phyloP scores from a whole-genome alignment of 2,888 invertebrate species.

The Enchytraeus crypticus region DNA sequence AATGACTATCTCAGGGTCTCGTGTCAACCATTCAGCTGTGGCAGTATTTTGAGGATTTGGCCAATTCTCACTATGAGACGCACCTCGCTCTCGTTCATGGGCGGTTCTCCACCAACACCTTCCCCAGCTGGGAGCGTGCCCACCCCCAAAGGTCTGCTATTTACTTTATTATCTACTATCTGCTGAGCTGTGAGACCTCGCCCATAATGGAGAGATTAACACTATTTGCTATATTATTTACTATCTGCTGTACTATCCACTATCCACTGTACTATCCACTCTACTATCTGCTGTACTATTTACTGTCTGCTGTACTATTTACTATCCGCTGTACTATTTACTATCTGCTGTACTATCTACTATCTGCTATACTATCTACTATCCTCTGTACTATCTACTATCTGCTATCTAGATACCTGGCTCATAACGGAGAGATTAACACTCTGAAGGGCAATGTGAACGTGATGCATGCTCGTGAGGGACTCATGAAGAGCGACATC shows the following conservation, averaged over 20 bases:
- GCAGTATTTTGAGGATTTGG: constrained; percentile 62
- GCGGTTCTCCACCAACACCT: constrained; percentile 97
- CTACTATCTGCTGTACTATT: background rate
- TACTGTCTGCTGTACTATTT: background rate
- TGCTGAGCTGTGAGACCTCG: background rate
- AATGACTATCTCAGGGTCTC: no score
- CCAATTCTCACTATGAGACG: constrained; percentile 65
- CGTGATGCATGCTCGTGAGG: constrained; percentile 95
- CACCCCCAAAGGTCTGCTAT: constrained; percentile 76
- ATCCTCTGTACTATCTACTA: no score
- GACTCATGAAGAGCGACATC: constrained; percentile 80
- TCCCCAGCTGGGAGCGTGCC: constrained; percentile 97
- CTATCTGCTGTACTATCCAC: no score
- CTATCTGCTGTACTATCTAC: no score
- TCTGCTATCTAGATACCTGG: constrained; percentile 71
- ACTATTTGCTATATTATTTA: background rate
- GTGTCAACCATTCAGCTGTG: no score
- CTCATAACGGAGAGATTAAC: constrained; percentile 99
- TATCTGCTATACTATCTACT: no score
- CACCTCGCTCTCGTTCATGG: constrained; percentile 95
- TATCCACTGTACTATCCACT: no score
- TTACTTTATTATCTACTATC: background rate
- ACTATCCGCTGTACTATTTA: background rate
- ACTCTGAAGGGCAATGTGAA: constrained; percentile 96
- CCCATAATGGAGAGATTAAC: background rate